Percentiles rank a stretch among this genome's conserved stretches.
Conservation (phyloP, 2,113 vertebrate species). For the Elaphurus davidianus region DNA sequence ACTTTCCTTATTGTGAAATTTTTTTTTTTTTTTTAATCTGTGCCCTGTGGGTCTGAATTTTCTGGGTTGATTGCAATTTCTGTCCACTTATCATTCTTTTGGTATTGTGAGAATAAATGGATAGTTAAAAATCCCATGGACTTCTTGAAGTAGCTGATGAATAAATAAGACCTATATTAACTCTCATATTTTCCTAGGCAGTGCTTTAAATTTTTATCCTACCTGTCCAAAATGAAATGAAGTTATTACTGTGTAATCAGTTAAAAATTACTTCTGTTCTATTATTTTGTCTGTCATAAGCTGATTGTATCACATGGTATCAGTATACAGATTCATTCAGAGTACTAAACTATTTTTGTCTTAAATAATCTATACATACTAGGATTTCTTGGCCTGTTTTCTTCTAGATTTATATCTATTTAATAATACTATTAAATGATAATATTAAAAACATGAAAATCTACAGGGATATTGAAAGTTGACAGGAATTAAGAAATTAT, state of each 20-base stretch:
- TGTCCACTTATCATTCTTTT: neutral
- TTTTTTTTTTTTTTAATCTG: neutral
- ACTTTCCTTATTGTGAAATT: neutral
- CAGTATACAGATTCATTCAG: neutral
- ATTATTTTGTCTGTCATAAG: neutral
- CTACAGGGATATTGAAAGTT: neutral
- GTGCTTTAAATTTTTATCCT: neutral
- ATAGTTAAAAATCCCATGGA: neutral
- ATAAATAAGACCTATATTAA: neutral
- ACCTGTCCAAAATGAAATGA: neutral
- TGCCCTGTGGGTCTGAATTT: neutral
- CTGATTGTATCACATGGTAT: neutral
- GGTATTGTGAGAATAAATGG: neutral
- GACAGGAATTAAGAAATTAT: neutral
- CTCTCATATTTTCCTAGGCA: neutral
- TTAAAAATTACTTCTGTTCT: neutral
- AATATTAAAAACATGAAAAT: neutral
- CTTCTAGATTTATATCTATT: neutral
- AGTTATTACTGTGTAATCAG: neutral
- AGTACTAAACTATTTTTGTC: neutral
- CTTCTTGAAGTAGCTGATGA: neutral
- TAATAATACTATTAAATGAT: neutral
- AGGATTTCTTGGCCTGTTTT: neutral
- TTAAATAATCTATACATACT: neutral
- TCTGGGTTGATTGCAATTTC: neutral